Base-by-base conservation (phyloP, 2,797 vertebrate genomes). In the Falco naumanni region DNA sequence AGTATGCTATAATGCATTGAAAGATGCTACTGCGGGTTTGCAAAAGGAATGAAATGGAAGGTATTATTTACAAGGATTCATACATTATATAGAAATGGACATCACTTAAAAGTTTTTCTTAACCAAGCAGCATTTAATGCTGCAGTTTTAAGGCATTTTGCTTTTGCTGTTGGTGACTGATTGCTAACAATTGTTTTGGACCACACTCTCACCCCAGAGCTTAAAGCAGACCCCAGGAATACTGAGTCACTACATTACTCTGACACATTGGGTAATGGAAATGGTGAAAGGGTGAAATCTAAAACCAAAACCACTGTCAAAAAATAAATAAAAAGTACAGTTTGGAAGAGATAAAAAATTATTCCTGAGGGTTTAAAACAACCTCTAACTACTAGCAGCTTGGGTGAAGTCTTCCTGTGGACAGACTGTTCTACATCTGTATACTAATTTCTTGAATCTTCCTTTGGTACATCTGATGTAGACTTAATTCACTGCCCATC, bases 201-300 rank as follows among this genome's bases (percentile, higher is more conserved):
- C 57, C 56, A 66, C 37, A 11, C 11, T 77, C 12, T 6, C 54
- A 33, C n/a, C 61, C 78, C 45, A 74, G 71, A 77, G 90, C 74
- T 56, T 56, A 64, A 70, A 64, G 80, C 60, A 89, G n/a, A 82
- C 59, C 66, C 60, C 81, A 93, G 84, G 57, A 94, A 57, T 34
- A 89, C 41, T 54, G 81, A 93, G 60, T 75, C 85, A 88, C 92
- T 72, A 71, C 56, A 60, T 81, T 94, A 68, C 76, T 78, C 71
- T 71, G 54, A 87, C 84, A 92, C 66, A 18, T 0, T 53, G 33
- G 34, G 51, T 37, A 84, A 61, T n/a, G 45, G 57, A 91, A 96
- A 92, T 8, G 33, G 78, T 61, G 64, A 89, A 91, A 85, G 41
- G 37, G 7, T 50, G 53, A 86, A 91, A 87, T 28, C 53, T 20